Evolutionary conservation across 2,888 invertebrate species (phyloP).

Genomic region (Galerucella nymphaeae): DNA sequence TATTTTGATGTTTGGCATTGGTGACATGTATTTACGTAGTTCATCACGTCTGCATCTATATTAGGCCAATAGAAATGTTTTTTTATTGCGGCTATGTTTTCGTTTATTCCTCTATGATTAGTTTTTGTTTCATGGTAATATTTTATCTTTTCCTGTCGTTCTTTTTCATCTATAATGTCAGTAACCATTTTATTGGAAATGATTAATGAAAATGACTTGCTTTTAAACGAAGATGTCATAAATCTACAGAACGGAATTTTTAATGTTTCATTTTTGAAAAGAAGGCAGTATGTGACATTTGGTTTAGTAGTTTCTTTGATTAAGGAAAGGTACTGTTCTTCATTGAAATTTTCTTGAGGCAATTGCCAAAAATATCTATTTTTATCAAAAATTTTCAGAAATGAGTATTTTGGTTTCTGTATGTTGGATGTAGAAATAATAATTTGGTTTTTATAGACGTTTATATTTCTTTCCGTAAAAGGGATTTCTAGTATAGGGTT

Average conservation of each 20-base stretch:
- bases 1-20: too few species aligned
- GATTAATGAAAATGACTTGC: constrained; percentile 2
- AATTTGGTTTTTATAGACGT: constrained; percentile 18
- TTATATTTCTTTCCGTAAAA: background rate
- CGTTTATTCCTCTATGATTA: background rate
- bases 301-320: too few species aligned
- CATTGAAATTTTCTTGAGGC: constrained; percentile 10
- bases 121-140: constrained; percentile 44
- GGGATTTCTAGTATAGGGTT: constrained; percentile 22
- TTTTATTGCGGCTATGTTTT: too few species aligned
- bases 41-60: too few species aligned
- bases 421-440: constrained; percentile 13
- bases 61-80: too few species aligned
- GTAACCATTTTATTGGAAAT: background rate
- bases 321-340: background rate
- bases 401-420: background rate
- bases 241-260: too few species aligned
- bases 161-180: constrained; percentile 32
- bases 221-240: background rate
- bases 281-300: too few species aligned
- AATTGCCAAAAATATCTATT: background rate
- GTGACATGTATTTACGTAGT: too few species aligned
- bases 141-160: constrained; percentile 32
- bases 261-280: too few species aligned
- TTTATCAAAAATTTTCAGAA: background rate